phyloP scores from a whole-genome alignment of 2,797 vertebrate genomes.

The Sebastes dallii region DNA sequence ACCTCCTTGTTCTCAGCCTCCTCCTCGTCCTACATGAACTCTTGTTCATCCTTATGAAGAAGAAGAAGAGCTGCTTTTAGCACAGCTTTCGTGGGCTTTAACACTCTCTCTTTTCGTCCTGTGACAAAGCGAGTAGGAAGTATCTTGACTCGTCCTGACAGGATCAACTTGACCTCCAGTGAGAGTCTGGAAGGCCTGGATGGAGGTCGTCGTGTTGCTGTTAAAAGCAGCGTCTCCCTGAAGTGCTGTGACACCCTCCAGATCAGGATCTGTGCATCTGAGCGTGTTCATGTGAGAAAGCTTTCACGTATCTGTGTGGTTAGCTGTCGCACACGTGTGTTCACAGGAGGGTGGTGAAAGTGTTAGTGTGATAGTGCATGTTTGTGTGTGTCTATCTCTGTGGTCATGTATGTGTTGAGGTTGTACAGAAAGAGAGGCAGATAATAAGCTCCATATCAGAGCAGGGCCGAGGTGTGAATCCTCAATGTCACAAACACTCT shows the following conservation, averaged over 20 bases:
- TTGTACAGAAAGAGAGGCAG: not conserved
- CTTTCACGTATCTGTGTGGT: not conserved
- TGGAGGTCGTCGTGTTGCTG: not conserved
- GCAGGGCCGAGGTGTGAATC: not conserved
- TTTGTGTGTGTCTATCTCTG: not conserved
- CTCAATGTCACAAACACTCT: not conserved
- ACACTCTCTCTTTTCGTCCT: not conserved
- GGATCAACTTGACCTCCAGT: conserved; percentile 17
- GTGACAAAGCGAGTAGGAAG: too few species aligned
- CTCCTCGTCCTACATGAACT: not conserved
- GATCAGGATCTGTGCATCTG: not conserved
- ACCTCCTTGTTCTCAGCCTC: not conserved
- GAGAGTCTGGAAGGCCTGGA: not conserved
- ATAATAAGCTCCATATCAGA: not conserved
- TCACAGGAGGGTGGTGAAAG: not conserved
- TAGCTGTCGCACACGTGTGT: not conserved
- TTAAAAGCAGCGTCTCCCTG: conserved; percentile 1
- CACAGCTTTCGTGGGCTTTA: not conserved
- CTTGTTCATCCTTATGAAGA: not conserved
- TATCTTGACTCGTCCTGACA: conserved; percentile 9
- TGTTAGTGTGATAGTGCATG: not conserved
- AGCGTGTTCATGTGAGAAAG: not conserved
- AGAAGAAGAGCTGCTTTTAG: conserved; percentile 27
- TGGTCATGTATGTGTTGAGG: not conserved
- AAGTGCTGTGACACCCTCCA: not conserved